Conservation (phyloP, 2,888 invertebrate genomes). For the Chrysotoxum bicinctum region DNA sequence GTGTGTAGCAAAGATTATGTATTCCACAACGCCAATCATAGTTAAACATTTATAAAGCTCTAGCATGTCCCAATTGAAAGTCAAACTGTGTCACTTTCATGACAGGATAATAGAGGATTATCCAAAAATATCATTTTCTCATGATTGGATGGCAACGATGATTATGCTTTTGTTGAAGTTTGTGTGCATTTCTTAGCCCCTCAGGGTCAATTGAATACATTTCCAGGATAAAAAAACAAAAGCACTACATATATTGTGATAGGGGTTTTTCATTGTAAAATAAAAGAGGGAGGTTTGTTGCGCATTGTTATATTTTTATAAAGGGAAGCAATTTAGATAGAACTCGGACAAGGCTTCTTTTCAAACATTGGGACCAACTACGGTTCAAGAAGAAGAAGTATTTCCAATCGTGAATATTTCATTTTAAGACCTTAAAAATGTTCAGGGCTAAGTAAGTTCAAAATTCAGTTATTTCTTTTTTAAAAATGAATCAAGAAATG, state of each 20-base stretch:
- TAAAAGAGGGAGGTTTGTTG: too few species aligned
- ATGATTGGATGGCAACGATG: conserved; percentile 3
- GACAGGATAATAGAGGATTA: conserved; percentile 23
- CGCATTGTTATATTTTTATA: too few species aligned
- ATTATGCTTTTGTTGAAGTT: not conserved
- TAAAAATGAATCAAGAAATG: too few species aligned
- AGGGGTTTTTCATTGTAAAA: not conserved
- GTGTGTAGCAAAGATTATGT: not conserved
- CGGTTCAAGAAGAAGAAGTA: too few species aligned
- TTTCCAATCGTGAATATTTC: too few species aligned
- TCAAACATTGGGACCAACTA: too few species aligned
- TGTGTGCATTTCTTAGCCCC: not conserved
- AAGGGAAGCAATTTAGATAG: too few species aligned
- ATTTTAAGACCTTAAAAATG: too few species aligned
- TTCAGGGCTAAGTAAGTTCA: too few species aligned
- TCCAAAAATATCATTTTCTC: conserved; percentile 9
- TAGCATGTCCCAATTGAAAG: not conserved
- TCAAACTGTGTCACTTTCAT: conserved; percentile 6
- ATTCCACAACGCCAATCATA: not conserved
- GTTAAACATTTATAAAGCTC: not conserved
- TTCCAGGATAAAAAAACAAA: too few species aligned
- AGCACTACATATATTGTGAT: not conserved
- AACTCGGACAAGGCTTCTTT: too few species aligned
- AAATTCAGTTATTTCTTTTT: too few species aligned
- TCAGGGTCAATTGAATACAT: not conserved